A percentile compares a stretch with the other conserved stretches of the same genome.
Conservation (phyloP, 2,797 vertebrate genomes). For the Bryconaethiops microstoma region DNA sequence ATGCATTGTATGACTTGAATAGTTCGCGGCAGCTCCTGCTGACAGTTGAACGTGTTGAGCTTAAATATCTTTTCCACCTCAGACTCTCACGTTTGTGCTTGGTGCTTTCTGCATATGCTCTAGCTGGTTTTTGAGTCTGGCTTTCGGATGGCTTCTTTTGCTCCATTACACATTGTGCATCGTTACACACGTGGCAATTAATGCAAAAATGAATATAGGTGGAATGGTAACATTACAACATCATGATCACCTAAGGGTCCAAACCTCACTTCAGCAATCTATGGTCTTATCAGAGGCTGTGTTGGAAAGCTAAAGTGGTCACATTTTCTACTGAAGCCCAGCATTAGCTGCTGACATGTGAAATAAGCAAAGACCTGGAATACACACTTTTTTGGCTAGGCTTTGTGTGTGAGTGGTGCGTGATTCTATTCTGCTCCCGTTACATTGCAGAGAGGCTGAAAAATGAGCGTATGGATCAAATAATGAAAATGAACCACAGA, state of each 20-base stretch:
- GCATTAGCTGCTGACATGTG: constrained; percentile 73
- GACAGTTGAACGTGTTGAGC: neutral
- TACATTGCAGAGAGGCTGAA: constrained; percentile 73
- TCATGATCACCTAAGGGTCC: neutral
- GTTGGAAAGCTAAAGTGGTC: constrained; percentile 67
- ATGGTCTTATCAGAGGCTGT: constrained; percentile 20
- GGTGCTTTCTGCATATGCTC: neutral
- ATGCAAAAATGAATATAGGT: neutral
- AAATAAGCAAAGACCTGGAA: constrained; percentile 69
- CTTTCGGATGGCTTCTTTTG: neutral
- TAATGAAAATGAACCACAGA: constrained; percentile 80
- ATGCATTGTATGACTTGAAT: no score
- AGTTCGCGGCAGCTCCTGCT: no score
- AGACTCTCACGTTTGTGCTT: neutral
- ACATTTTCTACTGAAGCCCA: constrained; percentile 70
- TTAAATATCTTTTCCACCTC: neutral
- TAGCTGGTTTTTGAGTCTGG: neutral
- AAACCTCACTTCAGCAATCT: neutral
- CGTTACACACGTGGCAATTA: neutral
- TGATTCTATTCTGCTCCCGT: constrained; percentile 61
- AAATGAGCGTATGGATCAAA: constrained; percentile 77
- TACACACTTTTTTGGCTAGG: neutral
- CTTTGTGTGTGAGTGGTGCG: neutral
- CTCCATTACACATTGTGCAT: neutral
- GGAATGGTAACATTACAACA: neutral